Percentiles rank a stretch among this genome's conserved stretches.
These are phyloP conservation scores for Acanthosoma haemorrhoidale DNA, from an alignment of 2,888 invertebrate species.

Conservation along the genomic window DNA sequence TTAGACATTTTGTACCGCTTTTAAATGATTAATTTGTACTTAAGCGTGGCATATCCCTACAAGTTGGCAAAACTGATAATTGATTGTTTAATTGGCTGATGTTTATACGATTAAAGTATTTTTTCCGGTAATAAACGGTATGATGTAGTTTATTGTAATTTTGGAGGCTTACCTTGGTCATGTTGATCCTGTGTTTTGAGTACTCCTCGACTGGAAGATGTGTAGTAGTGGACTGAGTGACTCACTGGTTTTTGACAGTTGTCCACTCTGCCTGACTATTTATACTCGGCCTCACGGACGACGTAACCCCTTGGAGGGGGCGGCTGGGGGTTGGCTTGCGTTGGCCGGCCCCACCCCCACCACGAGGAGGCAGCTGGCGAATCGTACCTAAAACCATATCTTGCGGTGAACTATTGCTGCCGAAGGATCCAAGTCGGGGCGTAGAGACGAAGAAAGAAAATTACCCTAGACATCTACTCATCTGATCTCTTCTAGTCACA, in stretches of 20 bases:
- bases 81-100: too few relatives aligned
- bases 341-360: background rate
- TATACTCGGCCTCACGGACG: background rate
- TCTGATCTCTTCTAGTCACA: too few relatives aligned
- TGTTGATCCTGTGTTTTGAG: background rate
- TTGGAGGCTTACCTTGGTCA: background rate
- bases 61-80: too few relatives aligned
- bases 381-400: background rate
- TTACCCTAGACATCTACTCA: too few relatives aligned
- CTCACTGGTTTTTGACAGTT: conserved; percentile 6
- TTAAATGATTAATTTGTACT: too few relatives aligned
- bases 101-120: too few relatives aligned
- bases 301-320: conserved; percentile 7
- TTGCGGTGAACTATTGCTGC: background rate
- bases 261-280: background rate
- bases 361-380: background rate
- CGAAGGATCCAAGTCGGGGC: too few relatives aligned
- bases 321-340: background rate
- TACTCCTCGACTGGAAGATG: background rate
- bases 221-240: conserved; percentile 1
- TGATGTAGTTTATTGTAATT: too few relatives aligned
- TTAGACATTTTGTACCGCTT: too few relatives aligned
- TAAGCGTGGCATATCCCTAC: too few relatives aligned
- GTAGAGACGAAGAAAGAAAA: too few relatives aligned
- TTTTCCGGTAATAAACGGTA: too few relatives aligned